Conservation (phyloP, 2,888 invertebrate genomes). For the Steinernema carpocapsae region DNA sequence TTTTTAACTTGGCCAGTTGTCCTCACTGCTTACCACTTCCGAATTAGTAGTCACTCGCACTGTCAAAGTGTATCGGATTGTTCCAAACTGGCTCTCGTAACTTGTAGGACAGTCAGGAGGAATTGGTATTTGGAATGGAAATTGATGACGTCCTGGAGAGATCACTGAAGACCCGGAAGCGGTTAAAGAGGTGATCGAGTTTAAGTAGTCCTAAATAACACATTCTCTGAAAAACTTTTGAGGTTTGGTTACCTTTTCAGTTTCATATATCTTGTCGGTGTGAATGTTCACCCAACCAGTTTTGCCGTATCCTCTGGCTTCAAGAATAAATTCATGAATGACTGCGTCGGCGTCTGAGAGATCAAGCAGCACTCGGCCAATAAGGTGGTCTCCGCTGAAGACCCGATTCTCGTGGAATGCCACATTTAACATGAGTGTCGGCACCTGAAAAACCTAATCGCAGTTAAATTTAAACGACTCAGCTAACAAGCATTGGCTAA, state of each 20-base stretch:
- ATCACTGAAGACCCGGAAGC: neutral
- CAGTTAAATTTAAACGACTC: neutral
- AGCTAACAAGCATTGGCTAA: neutral
- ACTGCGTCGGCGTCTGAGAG: slow-evolving; percentile 64
- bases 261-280: slow-evolving; percentile 68
- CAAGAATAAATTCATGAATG: slow-evolving; percentile 46
- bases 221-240: too few relatives aligned
- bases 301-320: slow-evolving; percentile 53
- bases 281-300: slow-evolving; percentile 68
- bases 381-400: slow-evolving; percentile 61
- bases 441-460: slow-evolving; percentile 64
- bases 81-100: slow-evolving; percentile 66
- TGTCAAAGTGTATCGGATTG: slow-evolving; percentile 62
- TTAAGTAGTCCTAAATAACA: slow-evolving; percentile 6
- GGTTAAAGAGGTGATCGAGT: neutral
- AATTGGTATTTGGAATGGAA: slow-evolving; percentile 58
- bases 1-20: neutral
- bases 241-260: slow-evolving; percentile 55
- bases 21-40: slow-evolving; percentile 58
- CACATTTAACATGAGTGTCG: slow-evolving; percentile 64
- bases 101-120: slow-evolving; percentile 59
- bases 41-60: slow-evolving; percentile 58
- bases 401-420: slow-evolving; percentile 58
- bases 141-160: slow-evolving; percentile 62
- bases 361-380: slow-evolving; percentile 56